phyloP scores from a whole-genome alignment of 2,113 vertebrate genomes.

The Isichthys henryi region DNA sequence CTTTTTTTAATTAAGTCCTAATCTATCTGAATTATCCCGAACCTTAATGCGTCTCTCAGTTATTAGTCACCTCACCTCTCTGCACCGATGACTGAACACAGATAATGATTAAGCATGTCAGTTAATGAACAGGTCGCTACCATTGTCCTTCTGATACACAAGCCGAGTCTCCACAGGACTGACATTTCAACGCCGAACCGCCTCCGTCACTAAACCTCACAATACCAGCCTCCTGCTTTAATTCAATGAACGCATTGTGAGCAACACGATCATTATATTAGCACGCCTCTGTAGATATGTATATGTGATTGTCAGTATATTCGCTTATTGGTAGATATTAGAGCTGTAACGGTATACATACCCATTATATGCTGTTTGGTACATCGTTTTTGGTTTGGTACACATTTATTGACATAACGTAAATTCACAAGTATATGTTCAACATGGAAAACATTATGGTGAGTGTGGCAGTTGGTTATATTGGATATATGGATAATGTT shows the following conservation, averaged over 20 bases:
- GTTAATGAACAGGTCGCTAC: not conserved
- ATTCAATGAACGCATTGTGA: not conserved
- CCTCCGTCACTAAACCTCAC: not conserved
- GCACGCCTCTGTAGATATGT: not conserved
- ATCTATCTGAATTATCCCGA: not conserved
- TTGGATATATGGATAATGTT: not conserved
- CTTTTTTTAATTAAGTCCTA: conserved; percentile 1
- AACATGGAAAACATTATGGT: not conserved
- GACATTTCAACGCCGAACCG: not conserved
- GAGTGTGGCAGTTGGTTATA: not conserved
- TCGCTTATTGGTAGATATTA: too few relatives aligned
- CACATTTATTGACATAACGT: not conserved
- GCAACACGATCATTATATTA: not conserved
- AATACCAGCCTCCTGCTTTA: not conserved
- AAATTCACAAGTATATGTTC: not conserved
- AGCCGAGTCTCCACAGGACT: not conserved
- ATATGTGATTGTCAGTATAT: too few relatives aligned
- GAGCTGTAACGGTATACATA: too few relatives aligned
- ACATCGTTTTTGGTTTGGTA: not conserved
- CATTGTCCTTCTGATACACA: not conserved
- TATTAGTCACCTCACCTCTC: not conserved
- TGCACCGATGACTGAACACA: not conserved
- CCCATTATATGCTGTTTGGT: not conserved
- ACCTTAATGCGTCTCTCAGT: not conserved
- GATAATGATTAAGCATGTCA: not conserved